Base-by-base conservation (phyloP, 2,797 vertebrate species). In the Meda fulgida region DNA sequence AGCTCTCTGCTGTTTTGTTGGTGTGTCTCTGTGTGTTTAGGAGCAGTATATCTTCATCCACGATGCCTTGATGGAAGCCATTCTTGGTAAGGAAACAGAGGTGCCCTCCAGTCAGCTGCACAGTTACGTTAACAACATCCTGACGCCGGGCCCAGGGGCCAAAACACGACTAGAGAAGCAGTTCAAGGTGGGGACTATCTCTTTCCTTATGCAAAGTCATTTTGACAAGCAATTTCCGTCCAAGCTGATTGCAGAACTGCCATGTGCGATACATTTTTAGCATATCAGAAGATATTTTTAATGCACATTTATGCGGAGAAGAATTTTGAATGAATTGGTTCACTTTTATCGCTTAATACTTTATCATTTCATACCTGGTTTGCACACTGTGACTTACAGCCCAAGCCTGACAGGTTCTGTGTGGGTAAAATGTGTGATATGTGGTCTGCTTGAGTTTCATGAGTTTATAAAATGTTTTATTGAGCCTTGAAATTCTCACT, bases 21-120 rank as follows among this genome's bases (percentile, higher is more conserved):
- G 23, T 23, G 14, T 83, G 10, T 18, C 43, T 78, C n/a, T 73
- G 14, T 58, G 38, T 48, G 26, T 88, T 34, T 81, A 98, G 98
- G 98, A 99, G 92, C 97, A 98, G 96, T 99, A 98, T 87, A 94
- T 98, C 91, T 99, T 99, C 92, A 98, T 98, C 93, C 97, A 98
- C 34, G 96, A 98, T 93, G 96, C 96, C 94, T 96, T 99, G 96
- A 92, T 96, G 95, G 98, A 99, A 96, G 97, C 97, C 93, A 96
- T 98, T 91, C 92, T 97, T 76, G 97, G 96, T 83, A 97, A 97
- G 89, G 97, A 98, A 92, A 99, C 97, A 0, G 97, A 98, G 93
- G 97, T 98, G 77, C 92, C 93, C 85, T 95, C 96, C 70, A 93
- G 86, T 89, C 97, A 97, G 92, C 94, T 98, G 80, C 97, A 97